Evolutionary conservation across 2,797 vertebrate species (phyloP), one percentile per base, ranked within the genome.

Genomic region (Oryzias sinensis): DNA sequence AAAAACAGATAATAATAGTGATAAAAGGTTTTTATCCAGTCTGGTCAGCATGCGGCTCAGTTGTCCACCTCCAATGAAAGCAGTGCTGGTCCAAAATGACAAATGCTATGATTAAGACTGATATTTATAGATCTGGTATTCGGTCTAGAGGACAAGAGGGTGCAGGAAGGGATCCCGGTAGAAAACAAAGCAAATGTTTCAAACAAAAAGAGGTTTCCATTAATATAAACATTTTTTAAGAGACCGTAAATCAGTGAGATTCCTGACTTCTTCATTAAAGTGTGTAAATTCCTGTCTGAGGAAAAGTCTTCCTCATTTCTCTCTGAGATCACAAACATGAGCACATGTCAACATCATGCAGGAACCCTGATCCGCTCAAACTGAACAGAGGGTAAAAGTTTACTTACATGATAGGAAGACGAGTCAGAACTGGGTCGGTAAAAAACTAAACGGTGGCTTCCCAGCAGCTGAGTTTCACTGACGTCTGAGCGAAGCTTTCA

Each of bases 41-140:
- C 29, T 33, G 5, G 41, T 25, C 66, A 49, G 60, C 17, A 15
- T 41, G 56, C 37, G 3, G 5, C 29, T 3, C 59, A 25, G 64
- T 44, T 42, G 65, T 55, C 68, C 58, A 20, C 24, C 42, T 33
- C 2, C 58, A 70, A 45, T 48, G 69, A 67, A 75, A 79, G 75
- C 61, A 76, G 66, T 67, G 59, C 50, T 5, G 37, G 48, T 61
- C 56, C 67, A 49, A 70, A 69, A 58, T 78, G 81, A 49, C 69
- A 75, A 83, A 74, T 74, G 65, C 74, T 80, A 73, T 52, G 75
- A 81, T 74, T 70, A 67, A 73, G 65, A 71, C 53, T 56, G 71
- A 70, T 83, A 83, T 83, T 84, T 86, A 79, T 82, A 86, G 80
- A 78, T 76, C 27, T 72, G 54, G 62, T 65, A 72, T 68, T 62